phyloP scores from a whole-genome alignment of 2,797 vertebrate species.

The Oreonectes daqikongensis region DNA sequence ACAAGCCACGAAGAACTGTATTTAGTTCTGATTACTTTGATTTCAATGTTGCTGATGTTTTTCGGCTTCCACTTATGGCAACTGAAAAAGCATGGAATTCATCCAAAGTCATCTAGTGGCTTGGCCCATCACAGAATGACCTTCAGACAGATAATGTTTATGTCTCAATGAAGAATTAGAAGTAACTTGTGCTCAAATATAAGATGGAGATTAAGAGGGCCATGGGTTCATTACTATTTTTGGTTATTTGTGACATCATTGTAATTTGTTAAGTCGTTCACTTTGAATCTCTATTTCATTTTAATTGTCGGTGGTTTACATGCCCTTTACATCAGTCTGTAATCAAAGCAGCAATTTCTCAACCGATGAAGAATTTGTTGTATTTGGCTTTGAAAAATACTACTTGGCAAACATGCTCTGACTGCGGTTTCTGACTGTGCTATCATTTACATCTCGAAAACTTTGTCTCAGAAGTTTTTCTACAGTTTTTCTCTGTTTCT shows the following conservation, averaged over 20 bases:
- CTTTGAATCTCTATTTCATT: neutral
- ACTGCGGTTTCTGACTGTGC: neutral
- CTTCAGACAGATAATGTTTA: neutral
- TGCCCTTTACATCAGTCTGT: neutral
- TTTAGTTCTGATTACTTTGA: neutral
- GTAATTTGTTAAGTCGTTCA: neutral
- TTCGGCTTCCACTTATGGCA: too few relatives aligned
- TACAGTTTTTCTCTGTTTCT: too few relatives aligned
- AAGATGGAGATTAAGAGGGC: neutral
- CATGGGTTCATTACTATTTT: slow-evolving; percentile 22
- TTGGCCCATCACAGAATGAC: neutral
- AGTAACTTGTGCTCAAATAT: slow-evolving; percentile 16
- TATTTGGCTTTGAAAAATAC: neutral
- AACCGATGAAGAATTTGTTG: neutral
- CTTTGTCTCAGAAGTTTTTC: neutral
- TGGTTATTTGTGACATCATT: slow-evolving; percentile 11
- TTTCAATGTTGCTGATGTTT: neutral
- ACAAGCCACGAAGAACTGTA: neutral
- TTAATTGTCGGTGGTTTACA: neutral
- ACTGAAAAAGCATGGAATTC: neutral
- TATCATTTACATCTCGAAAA: neutral
- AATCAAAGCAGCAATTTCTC: neutral
- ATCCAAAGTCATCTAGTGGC: too few relatives aligned
- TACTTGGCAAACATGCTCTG: neutral
- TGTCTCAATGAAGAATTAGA: neutral